These are phyloP conservation scores for Ephestia elutella DNA, from an alignment of 1,140 invertebrate species.

Conservation along the genomic window DNA sequence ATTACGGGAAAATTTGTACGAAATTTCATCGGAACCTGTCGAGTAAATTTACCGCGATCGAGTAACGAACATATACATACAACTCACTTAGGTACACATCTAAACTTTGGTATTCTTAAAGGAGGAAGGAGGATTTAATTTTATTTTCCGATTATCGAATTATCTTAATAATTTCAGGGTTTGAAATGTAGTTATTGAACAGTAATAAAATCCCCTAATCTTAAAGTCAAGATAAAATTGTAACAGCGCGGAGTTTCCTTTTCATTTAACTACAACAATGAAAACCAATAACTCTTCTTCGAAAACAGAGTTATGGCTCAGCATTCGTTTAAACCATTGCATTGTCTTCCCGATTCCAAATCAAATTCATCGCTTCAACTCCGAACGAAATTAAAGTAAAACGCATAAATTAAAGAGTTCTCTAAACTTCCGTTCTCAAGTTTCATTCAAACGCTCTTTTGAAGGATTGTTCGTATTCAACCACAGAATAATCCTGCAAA, in stretches of 20 bases:
- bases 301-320: conserved; percentile 1
- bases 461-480: conserved; percentile 38
- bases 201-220: no score
- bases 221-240: not conserved
- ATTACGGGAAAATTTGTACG: no score
- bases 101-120: no score
- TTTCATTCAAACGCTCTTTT: conserved; percentile 4
- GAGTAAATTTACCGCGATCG: no score
- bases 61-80: no score
- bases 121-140: no score
- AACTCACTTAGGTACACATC: no score
- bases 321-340: not conserved
- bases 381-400: not conserved
- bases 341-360: conserved; percentile 1
- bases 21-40: no score
- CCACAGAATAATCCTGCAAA: conserved; percentile 6
- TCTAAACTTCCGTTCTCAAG: not conserved
- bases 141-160: no score
- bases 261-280: not conserved
- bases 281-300: conserved; percentile 3
- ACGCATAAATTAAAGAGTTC: not conserved
- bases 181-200: no score
- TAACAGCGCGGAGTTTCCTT: not conserved
- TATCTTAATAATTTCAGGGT: no score
- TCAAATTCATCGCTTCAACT: not conserved